These are phyloP conservation scores for Chaitophorus viminalis DNA, from an alignment of 2,888 invertebrate genomes.

Conservation along the genomic window DNA sequence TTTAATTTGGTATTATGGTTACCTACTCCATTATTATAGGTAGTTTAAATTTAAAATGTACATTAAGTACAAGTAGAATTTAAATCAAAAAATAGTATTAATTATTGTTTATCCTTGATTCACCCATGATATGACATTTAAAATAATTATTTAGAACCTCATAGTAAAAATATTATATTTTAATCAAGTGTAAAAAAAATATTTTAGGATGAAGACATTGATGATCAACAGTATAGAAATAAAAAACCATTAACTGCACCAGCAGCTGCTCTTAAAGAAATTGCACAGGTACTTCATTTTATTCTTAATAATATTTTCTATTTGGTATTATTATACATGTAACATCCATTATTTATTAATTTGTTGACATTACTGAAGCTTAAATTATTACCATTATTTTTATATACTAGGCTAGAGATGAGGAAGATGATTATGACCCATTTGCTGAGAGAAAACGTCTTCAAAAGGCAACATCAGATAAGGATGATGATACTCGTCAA, in stretches of 20 bases:
- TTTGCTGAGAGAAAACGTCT: conserved; percentile 83
- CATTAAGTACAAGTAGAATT: no score
- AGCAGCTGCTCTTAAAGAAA: conserved; percentile 87
- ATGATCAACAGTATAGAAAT: conserved; percentile 75
- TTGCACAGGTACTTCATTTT: conserved; percentile 77
- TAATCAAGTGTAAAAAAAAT: conserved; percentile 29
- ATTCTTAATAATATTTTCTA: not conserved
- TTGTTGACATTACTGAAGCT: not conserved
- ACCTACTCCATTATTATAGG: no score
- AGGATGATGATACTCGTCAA: conserved; percentile 96
- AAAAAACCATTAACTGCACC: conserved; percentile 87
- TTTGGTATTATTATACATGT: not conserved
- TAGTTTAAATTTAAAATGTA: no score
- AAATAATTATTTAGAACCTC: no score
- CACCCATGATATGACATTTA: no score
- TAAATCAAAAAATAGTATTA: no score
- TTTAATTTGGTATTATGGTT: no score
- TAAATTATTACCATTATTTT: conserved; percentile 35
- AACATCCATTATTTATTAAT: not conserved
- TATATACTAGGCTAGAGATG: conserved; percentile 41
- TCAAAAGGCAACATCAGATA: conserved; percentile 90
- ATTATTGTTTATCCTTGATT: no score
- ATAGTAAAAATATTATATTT: not conserved
- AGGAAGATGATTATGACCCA: conserved; percentile 81
- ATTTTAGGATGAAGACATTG: conserved; percentile 84